phyloP scores from a whole-genome alignment of 1,140 invertebrate species.

The Sinonovacula constricta region DNA sequence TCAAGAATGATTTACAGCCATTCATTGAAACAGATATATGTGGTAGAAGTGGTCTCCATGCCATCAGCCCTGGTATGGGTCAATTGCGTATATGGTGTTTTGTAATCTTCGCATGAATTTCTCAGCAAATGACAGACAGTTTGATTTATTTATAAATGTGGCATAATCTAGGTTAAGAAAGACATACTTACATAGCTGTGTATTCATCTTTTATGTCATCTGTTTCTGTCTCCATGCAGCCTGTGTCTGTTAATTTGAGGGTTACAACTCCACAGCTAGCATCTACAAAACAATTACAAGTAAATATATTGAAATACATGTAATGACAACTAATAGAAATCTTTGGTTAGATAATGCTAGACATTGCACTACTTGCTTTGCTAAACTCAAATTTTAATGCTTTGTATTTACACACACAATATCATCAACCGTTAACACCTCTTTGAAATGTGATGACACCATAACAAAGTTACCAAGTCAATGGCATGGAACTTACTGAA shows the following conservation, averaged over 20 bases:
- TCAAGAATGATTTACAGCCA: background rate
- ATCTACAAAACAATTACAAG: slow-evolving; percentile 7
- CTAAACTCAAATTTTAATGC: background rate
- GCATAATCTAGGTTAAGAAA: background rate
- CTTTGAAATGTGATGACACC: no score
- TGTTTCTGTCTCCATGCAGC: slow-evolving; percentile 43
- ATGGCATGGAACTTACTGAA: no score
- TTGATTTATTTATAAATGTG: background rate
- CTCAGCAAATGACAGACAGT: background rate
- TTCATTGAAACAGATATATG: background rate
- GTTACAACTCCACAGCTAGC: slow-evolving; percentile 39
- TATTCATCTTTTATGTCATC: slow-evolving; percentile 34
- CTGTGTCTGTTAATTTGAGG: slow-evolving; percentile 44
- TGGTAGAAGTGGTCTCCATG: background rate
- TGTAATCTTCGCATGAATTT: background rate
- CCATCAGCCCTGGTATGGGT: background rate
- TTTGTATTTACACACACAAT: background rate
- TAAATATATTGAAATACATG: background rate
- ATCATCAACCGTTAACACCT: no score
- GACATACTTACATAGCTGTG: slow-evolving; percentile 14
- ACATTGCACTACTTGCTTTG: background rate
- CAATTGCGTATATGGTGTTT: background rate
- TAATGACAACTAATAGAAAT: background rate
- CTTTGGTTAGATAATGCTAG: background rate
- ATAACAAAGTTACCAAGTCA: no score